Base-by-base conservation (phyloP, 2,113 vertebrate species). In the Pseudorasbora parva region DNA sequence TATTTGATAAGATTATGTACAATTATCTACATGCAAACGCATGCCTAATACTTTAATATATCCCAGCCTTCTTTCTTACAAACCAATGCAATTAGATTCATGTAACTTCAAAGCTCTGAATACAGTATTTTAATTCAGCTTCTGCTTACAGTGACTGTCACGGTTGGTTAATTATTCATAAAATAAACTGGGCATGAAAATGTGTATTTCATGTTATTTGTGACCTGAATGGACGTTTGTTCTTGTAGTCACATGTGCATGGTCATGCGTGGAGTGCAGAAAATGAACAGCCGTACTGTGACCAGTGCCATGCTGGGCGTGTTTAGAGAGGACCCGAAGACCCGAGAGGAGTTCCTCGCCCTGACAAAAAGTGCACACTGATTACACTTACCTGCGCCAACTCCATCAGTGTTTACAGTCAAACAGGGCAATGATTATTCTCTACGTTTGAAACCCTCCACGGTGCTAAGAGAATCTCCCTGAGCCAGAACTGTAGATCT, bases 241-340 rank as follows among this genome's bases (percentile, higher is more conserved):
- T 66, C n/a, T 90, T 81, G 25, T 88, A 94, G 93, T 83, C 95
- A 95, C 90, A 94, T 94, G 94, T 94, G 91, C 9, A 92, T 92
- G 93, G 90, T 94, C 30, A 93, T 96, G 93, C 91, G 95, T 8
- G 93, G 93, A 0, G 93, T 91, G 73, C 94, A 96, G 92, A 96
- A 96, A 93, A 95, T 93, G 83, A 96, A 94, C 87, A 96, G 93
- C 87, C 89, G 89, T 82, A 94, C 92, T 0, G 87, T 93, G 80
- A 96, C 90, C 37, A 95, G 94, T 51, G 30, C 91, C 81, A 95
- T 94, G 95, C 83, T 95, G 87, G 93, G 92, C 21, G 56, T 90
- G 71, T 94, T 95, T 90, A 86, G 93, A 10, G 92, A 95, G 47
- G 93, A 96, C 87, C 93, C 92, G 80, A 96, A 96, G 90, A 89